phyloP scores from a whole-genome alignment of 2,797 vertebrate genomes.

The Alosa sapidissima region DNA sequence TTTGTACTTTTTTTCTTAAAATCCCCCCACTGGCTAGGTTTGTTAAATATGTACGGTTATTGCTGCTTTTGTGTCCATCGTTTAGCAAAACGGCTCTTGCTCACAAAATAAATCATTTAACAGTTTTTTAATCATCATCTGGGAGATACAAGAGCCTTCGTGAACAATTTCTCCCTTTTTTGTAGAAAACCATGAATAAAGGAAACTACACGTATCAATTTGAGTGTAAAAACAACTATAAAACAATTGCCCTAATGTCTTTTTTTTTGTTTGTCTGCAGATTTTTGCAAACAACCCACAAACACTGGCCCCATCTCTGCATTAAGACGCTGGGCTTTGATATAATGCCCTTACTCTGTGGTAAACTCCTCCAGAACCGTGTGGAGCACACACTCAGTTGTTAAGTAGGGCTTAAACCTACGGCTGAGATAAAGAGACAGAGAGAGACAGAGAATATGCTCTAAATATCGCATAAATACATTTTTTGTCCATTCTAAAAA shows the following conservation, averaged over 20 bases:
- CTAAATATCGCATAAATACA: slow-evolving; percentile 55
- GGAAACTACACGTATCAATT: slow-evolving; percentile 68
- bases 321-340: slow-evolving; percentile 59
- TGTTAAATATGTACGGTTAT: slow-evolving; percentile 84
- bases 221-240: slow-evolving; percentile 76
- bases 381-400: slow-evolving; percentile 48
- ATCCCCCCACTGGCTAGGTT: slow-evolving; percentile 85
- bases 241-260: slow-evolving; percentile 62
- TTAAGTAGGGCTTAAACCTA: slow-evolving; percentile 61
- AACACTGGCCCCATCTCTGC: slow-evolving; percentile 46
- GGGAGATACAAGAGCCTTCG: slow-evolving; percentile 76
- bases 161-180: slow-evolving; percentile 70
- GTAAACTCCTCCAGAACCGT: slow-evolving; percentile 40
- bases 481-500: slow-evolving; percentile 62
- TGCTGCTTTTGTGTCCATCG: slow-evolving; percentile 84
- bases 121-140: slow-evolving; percentile 62
- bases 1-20: slow-evolving; percentile 61
- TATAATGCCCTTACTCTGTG: slow-evolving; percentile 55
- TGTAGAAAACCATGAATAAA: slow-evolving; percentile 71
- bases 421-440: slow-evolving; percentile 39
- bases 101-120: slow-evolving; percentile 75
- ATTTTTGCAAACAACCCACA: slow-evolving; percentile 57
- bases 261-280: slow-evolving; percentile 63
- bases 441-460: slow-evolving; percentile 58
- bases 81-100: slow-evolving; percentile 77